Conservation (phyloP, 2,797 vertebrate species). For the Sebastes iracundus region DNA sequence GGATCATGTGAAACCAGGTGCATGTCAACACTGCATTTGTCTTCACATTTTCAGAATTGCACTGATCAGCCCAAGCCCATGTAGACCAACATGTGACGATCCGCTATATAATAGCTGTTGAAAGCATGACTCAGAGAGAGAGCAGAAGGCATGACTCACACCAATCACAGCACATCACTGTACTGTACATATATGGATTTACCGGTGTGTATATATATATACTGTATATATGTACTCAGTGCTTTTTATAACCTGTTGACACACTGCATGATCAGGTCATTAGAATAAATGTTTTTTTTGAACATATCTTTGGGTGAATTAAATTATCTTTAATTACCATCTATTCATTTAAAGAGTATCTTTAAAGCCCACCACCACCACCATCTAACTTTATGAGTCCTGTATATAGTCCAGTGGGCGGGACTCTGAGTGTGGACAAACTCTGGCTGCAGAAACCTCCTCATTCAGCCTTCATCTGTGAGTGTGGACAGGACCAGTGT, state of each 20-base stretch:
- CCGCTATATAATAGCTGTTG: background rate
- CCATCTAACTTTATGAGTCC: conserved; percentile 33
- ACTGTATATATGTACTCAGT: background rate
- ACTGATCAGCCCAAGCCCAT: background rate
- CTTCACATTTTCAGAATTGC: background rate
- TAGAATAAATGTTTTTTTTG: background rate
- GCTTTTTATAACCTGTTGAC: conserved; percentile 12
- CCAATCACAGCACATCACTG: background rate
- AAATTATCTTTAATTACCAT: no score
- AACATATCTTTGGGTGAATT: background rate
- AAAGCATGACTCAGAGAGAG: conserved; percentile 1
- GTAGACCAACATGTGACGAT: background rate
- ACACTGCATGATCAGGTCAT: background rate
- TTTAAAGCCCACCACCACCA: background rate
- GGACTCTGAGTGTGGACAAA: conserved; percentile 37
- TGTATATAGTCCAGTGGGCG: conserved; percentile 60
- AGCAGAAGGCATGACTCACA: conserved; percentile 11
- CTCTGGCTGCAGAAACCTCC: conserved; percentile 7
- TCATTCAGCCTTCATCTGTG: conserved; percentile 40
- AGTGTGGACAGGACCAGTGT: background rate
- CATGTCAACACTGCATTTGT: background rate
- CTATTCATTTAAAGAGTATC: background rate
- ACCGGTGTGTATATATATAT: background rate
- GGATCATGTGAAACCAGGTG: background rate
- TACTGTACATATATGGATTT: background rate